Conservation (phyloP, 2,888 invertebrate species). For the Siphlonurus alternatus region DNA sequence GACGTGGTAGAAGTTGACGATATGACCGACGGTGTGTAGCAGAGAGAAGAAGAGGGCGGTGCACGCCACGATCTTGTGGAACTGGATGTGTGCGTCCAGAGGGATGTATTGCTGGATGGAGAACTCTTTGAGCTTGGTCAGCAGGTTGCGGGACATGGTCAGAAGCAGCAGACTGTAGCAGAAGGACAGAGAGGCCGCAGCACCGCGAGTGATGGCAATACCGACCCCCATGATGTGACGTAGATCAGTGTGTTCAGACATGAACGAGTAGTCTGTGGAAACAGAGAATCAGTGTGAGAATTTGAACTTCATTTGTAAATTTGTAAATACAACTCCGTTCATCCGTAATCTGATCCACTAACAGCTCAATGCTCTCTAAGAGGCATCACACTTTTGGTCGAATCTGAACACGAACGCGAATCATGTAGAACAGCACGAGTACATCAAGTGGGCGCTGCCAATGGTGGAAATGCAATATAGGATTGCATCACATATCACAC, state of each 20-base stretch:
- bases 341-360: neutral
- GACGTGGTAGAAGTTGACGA: constrained; percentile 94
- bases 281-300: constrained; percentile 3
- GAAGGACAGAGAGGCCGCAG: constrained; percentile 86
- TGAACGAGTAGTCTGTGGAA: constrained; percentile 72
- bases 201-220: constrained; percentile 85
- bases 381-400: neutral
- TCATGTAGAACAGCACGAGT: too few species aligned
- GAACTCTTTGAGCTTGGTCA: constrained; percentile 87
- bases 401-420: too few species aligned
- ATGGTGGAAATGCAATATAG: too few species aligned
- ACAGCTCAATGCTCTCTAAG: neutral
- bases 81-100: constrained; percentile 86
- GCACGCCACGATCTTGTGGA: constrained; percentile 92
- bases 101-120: constrained; percentile 89
- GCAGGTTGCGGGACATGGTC: constrained; percentile 82
- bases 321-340: neutral
- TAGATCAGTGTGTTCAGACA: constrained; percentile 89
- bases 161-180: constrained; percentile 80
- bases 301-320: neutral
- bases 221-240: constrained; percentile 95
- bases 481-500: too few species aligned
- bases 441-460: too few species aligned
- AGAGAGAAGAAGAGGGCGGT: constrained; percentile 87
- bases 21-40: constrained; percentile 83